phyloP scores from a whole-genome alignment of 2,888 invertebrate species.

The Germaria angustata region DNA sequence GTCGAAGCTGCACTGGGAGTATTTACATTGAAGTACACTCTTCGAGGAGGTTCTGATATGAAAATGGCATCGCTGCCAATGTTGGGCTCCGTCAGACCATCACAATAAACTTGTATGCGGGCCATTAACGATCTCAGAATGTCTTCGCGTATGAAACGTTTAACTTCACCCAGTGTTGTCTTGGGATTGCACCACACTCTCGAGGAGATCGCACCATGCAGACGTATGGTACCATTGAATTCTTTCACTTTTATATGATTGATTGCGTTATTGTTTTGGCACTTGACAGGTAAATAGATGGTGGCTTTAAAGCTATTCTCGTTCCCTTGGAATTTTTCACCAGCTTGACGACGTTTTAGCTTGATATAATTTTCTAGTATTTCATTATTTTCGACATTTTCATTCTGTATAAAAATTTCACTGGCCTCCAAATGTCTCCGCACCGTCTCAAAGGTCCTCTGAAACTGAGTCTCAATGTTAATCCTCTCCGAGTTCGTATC shows the following conservation, averaged over 20 bases:
- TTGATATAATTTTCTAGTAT: slow-evolving; percentile 84
- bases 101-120: slow-evolving; percentile 94
- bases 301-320: slow-evolving; percentile 81
- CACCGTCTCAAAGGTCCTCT: slow-evolving; percentile 73
- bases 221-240: slow-evolving; percentile 76
- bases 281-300: slow-evolving; percentile 87
- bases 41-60: slow-evolving; percentile 93
- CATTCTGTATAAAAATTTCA: slow-evolving; percentile 88
- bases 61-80: slow-evolving; percentile 79
- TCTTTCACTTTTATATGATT: slow-evolving; percentile 72
- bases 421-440: slow-evolving; percentile 81
- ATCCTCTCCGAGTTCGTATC: slow-evolving; percentile 81
- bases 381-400: slow-evolving; percentile 84
- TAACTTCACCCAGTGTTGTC: slow-evolving; percentile 87
- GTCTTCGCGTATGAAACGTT: slow-evolving; percentile 89
- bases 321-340: slow-evolving; percentile 38
- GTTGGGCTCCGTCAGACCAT: slow-evolving; percentile 86
- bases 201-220: slow-evolving; percentile 77
- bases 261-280: slow-evolving; percentile 72
- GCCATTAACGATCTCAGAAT: slow-evolving; percentile 91
- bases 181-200: slow-evolving; percentile 90
- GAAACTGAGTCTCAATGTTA: slow-evolving; percentile 78
- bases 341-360: slow-evolving; percentile 36
- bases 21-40: slow-evolving; percentile 88
- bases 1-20: slow-evolving; percentile 70